These are phyloP conservation scores for Calliopum simillimum DNA, from an alignment of 2,888 invertebrate species.

Conservation along the genomic window DNA sequence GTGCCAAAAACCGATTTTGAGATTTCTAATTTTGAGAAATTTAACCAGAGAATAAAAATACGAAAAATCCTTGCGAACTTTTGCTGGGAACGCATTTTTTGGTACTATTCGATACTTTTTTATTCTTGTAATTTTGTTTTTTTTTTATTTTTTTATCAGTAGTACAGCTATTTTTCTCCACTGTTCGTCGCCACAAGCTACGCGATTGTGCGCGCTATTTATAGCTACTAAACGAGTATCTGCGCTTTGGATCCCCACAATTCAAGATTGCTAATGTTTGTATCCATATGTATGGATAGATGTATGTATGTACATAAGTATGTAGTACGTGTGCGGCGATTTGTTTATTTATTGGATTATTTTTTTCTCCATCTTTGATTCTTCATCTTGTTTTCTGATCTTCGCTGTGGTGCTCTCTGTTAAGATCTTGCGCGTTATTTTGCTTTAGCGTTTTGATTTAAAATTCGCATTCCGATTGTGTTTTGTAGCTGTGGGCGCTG, in stretches of 20 bases:
- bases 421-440: constrained; percentile 18
- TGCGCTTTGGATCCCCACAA: not conserved
- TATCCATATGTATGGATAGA: not conserved
- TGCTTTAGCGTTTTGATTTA: not conserved
- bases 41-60: too few relatives aligned
- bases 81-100: too few relatives aligned
- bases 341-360: constrained; percentile 31
- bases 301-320: not conserved
- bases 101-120: too few relatives aligned
- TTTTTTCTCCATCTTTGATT: constrained; percentile 33
- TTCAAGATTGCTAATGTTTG: not conserved
- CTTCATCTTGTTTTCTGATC: constrained; percentile 31
- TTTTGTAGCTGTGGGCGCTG: constrained; percentile 5
- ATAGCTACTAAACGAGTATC: constrained; percentile 6
- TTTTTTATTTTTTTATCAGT: too few relatives aligned
- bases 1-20: too few relatives aligned
- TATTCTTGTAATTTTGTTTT: too few relatives aligned
- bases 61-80: too few relatives aligned
- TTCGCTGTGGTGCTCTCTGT: constrained; percentile 11
- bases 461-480: not conserved
- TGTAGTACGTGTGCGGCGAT: constrained; percentile 13
- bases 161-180: too few relatives aligned
- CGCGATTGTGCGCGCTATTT: constrained; percentile 23
- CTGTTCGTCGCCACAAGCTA: not conserved
- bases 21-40: too few relatives aligned